Evolutionary conservation across 2,888 invertebrate genomes (phyloP), one percentile per base, ranked within the genome.

Genomic region (Furcula furcula): DNA sequence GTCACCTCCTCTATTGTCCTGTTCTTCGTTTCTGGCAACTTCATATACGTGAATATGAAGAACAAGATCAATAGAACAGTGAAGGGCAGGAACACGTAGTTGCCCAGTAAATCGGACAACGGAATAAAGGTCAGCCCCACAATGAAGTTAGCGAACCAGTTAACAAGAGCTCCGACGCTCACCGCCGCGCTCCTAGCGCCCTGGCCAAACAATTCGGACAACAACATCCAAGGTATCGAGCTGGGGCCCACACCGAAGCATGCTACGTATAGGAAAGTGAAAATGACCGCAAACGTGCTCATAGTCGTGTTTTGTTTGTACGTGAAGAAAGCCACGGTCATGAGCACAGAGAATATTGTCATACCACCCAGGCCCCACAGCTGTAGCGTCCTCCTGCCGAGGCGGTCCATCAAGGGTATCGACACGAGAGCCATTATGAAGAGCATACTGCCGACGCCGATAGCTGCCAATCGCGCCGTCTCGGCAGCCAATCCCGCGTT

Each of bases 391-490:
- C 94, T 88, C 40, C 94, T 80, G 7, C 94, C 94, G 23, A 92
- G 85, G 10, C 92, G 85, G 66, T 94, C 94, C 92, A 94, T 94
- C 50, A 94, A 68, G n/a, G 93, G 93, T 41, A 94, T 92, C 4
- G 94, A 93, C 4, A 94, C 91, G n/a, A 94, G 70, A 3, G 94
- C 94, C 94, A 94, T 94, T 29, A 91, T 72, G 20, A 94, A 92
- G 84, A 94, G 90, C 38, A 93, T 92, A 31, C 91, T 91, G 20
- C 94, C 94, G 1, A 92, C 93, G 14, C 93, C 94, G 36, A 94
- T 93, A 3, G 93, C 92, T 9, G 94, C 93, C 60, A 92, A 89
- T 43, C 92, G 88, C 19, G 94, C 93, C 19, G 86, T 79, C 34
- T 90, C 82, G 25, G 84, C 76, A 5, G 79, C 76, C 29, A 94